Evolutionary conservation across 2,797 vertebrate genomes (phyloP), one percentile per base, ranked within the genome.

Genomic region (Clarias fuscus): DNA sequence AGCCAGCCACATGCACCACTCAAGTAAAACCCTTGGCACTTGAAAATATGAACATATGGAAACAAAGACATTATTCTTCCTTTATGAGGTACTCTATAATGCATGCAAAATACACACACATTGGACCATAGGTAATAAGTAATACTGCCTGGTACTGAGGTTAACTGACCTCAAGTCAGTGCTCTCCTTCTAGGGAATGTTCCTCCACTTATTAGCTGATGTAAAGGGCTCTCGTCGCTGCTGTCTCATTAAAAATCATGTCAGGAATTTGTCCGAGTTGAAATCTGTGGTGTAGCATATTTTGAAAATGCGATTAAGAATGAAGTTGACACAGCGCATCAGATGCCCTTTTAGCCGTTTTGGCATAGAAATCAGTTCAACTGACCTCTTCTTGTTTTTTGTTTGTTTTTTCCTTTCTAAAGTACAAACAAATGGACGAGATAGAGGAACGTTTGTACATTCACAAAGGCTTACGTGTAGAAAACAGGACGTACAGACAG

Each of bases 391-490:
- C 85, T 91, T 85, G 88, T 89, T 89, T 71, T 33, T 14, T 33
- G 33, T 33, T 33, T 33, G 33, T 33, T 15, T 37, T 37, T 37
- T 37, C 88, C 88, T 72, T 88, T 90, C 82, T 90, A 86, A 91
- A 88, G 92, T 92, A 89, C 86, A 88, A 92, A 48, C 40, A 76
- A 91, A 90, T 86, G 84, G 91, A 90, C 90, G 85, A 89, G 70
- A 88, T 84, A 83, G 76, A 86, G 89, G 85, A 86, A 89, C 82
- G 86, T 92, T 92, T 93, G 92, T 94, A 95, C 93, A 95, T 94
- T 95, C 95, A 95, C 94, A 94, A 90, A 94, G 90, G 93, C 90
- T 92, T 91, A 93, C 91, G 92, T 90, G 89, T 89, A 91, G 89
- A 90, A 90, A 92, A 89, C 67, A 86, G 91, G 90, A 93, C 92